A percentile compares a stretch with the other conserved stretches of the same genome.
phyloP scores from a whole-genome alignment of 35 echinoderm and acorn worm species.

The Heliocidaris tuberculata region DNA sequence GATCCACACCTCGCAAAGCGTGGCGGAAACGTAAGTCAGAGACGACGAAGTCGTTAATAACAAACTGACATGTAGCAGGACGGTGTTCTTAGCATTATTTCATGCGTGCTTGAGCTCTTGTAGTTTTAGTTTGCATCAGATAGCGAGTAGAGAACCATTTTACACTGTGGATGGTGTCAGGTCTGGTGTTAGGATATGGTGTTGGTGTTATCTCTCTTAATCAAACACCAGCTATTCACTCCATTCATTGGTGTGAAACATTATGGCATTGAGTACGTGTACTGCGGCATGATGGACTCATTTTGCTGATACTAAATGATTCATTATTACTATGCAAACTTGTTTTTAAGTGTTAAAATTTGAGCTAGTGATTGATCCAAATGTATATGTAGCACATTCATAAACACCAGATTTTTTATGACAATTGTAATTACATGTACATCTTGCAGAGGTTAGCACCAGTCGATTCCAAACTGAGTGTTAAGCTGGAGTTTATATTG shows the following conservation, averaged over 20 bases:
- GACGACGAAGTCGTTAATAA: neutral
- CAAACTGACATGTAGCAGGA: neutral
- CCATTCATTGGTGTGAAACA: no score
- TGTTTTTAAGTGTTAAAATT: no score
- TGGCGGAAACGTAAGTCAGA: slow-evolving; percentile 60
- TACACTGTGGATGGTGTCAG: neutral
- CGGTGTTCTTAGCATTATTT: slow-evolving; percentile 5
- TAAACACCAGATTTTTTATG: no score
- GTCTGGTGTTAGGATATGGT: neutral
- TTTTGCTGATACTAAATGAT: no score
- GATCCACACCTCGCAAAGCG: slow-evolving; percentile 60
- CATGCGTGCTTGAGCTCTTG: slow-evolving; percentile 11
- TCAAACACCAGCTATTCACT: neutral
- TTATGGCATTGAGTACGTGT: no score
- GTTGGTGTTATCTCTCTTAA: neutral
- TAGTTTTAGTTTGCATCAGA: slow-evolving; percentile 18
- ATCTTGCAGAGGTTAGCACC: neutral
- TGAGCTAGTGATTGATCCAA: no score
- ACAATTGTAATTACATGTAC: no score
- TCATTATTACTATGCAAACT: no score
- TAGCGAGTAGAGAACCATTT: slow-evolving; percentile 4
- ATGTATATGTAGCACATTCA: no score
- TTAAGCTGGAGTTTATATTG: neutral
- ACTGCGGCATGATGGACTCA: no score
- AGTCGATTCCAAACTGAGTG: neutral